Evolutionary conservation across 2,797 vertebrate species (phyloP), one percentile per base, ranked within the genome.

Genomic region (Apogon hyalosoma): DNA sequence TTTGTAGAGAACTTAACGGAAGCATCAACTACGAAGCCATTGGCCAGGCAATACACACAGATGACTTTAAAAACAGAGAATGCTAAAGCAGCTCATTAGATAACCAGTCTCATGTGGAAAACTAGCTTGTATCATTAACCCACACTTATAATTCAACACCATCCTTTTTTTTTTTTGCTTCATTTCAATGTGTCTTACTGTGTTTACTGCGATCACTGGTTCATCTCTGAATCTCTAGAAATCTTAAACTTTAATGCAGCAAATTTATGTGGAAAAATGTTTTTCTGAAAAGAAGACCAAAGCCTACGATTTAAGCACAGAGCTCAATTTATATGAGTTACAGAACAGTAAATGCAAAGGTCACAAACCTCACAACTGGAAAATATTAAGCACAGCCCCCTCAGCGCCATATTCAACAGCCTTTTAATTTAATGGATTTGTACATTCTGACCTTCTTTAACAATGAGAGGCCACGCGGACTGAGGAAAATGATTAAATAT

Each of bases 401-500:
- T 76, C 54, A 57, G 39, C 63, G 66, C 41, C 38, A 10, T 41
- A 66, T 60, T 63, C 52, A 46, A 19, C 31, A 31, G 11, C 56
- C 42, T 70, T 43, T 80, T 55, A 61, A 9, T 73, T 49, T 60
- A 78, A 83, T 83, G 43, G 56, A 24, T 66, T 73, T 64, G 50
- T 55, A 53, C 40, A 66, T 39, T 48, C 68, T 73, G 13, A 18
- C 48, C 59, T 79, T 40, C 58, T 58, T 72, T 38, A 31, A 72
- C 11, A 39, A 54, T 42, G 28, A 50, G 58, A 69, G 31, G 61
- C 43, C 55, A 61, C 64, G 53, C 18, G 16, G 57, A 74, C 73
- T 59, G 62, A 80, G 64, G 48, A 49, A 2, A 24, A 42, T 63
- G 49, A 83, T 86, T 77, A 62, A 86, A 83, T 65, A 14, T 51